Evolutionary conservation across 2,113 vertebrate genomes (phyloP).

Genomic region (Alethe castanea): DNA sequence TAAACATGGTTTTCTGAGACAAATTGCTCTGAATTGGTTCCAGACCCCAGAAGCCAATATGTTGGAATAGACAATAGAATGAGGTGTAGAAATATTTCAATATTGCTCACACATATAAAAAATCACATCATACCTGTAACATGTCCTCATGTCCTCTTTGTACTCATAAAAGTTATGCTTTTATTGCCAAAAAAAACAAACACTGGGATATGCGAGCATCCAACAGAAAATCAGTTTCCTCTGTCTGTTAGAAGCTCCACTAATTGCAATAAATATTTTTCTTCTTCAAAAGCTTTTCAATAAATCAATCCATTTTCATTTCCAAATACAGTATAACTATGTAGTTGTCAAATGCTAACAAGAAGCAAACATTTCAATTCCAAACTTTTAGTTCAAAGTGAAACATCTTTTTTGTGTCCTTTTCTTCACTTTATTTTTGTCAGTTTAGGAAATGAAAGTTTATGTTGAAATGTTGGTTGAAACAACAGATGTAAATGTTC

Average conservation of each 20-base stretch:
- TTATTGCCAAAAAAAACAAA: neutral
- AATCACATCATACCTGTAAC: rapidly evolving
- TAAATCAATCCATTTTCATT: rapidly evolving
- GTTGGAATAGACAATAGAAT: neutral
- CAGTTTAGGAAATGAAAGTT: neutral
- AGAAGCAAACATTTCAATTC: neutral
- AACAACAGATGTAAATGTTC: neutral
- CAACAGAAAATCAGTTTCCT: neutral
- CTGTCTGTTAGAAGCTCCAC: neutral
- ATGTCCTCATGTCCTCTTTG: neutral
- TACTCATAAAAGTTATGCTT: neutral
- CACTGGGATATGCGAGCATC: neutral
- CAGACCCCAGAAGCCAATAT: neutral
- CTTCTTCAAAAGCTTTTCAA: neutral
- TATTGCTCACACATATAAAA: neutral
- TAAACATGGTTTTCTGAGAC: neutral
- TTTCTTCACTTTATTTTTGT: neutral
- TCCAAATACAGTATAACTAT: neutral
- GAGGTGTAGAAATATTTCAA: neutral
- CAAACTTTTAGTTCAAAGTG: neutral
- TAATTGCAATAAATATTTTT: neutral
- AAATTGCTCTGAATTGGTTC: neutral
- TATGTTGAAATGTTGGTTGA: neutral
- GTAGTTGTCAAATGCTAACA: neutral
- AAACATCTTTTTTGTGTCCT: neutral